Conservation (phyloP, 2,888 invertebrate species). For the Diadegma fenestrale region DNA sequence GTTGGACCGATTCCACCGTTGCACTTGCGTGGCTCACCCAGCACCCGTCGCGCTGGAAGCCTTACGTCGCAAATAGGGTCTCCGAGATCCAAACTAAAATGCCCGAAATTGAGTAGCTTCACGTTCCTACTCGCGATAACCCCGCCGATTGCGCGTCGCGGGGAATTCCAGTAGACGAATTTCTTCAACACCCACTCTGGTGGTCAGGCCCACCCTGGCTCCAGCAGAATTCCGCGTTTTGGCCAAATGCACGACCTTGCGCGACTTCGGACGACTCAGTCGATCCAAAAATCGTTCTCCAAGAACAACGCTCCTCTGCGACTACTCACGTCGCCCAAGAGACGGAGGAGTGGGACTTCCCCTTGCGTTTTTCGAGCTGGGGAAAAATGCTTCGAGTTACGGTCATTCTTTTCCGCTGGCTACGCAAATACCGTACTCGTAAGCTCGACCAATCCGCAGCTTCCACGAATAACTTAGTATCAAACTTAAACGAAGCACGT, state of each 20-base stretch:
- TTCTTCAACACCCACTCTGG: constrained; percentile 66
- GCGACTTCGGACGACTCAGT: neutral
- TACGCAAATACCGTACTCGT: neutral
- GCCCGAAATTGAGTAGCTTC: constrained; percentile 71
- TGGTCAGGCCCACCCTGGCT: constrained; percentile 72
- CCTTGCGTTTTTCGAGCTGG: constrained; percentile 35
- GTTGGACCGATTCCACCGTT: constrained; percentile 72
- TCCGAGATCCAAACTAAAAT: constrained; percentile 73
- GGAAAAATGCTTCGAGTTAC: constrained; percentile 46
- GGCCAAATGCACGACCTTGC: constrained; percentile 17
- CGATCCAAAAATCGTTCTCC: neutral
- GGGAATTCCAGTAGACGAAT: constrained; percentile 69
- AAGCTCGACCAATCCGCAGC: neutral
- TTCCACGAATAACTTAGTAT: neutral
- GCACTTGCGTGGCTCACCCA: constrained; percentile 71
- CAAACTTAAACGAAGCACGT: constrained; percentile 2
- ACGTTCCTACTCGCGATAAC: constrained; percentile 74
- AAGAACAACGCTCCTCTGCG: constrained; percentile 2
- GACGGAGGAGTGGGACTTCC: constrained; percentile 11
- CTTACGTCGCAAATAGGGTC: constrained; percentile 76
- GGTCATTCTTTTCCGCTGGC: constrained; percentile 12
- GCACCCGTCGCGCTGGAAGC: constrained; percentile 66
- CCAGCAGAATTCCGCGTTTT: constrained; percentile 12
- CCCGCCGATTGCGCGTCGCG: constrained; percentile 78
- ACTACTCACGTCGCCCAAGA: constrained; percentile 2